Conservation (phyloP, 2,113 vertebrate genomes). For the Circaetus cinerascens region DNA sequence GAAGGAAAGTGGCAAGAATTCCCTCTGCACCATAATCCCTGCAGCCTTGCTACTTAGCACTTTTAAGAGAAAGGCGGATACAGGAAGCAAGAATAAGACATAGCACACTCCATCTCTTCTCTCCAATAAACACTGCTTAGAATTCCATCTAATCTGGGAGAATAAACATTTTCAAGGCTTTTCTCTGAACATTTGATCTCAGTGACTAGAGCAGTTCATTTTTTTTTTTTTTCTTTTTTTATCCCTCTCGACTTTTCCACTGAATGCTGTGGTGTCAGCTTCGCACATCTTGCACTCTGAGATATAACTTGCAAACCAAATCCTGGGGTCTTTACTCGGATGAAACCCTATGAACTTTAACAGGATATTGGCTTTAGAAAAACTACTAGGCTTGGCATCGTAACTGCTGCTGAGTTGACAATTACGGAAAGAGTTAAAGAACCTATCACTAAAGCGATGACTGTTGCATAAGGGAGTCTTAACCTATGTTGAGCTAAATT, state of each 20-base stretch:
- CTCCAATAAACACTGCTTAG: conserved; percentile 16
- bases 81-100: conserved; percentile 40
- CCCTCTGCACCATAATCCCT: conserved; percentile 34
- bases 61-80: not conserved
- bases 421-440: not conserved
- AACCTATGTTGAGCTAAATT: not conserved
- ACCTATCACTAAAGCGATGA: not conserved
- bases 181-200: not conserved
- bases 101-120: conserved; percentile 32
- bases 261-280: not conserved
- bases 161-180: conserved; percentile 40
- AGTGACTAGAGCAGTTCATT: not conserved
- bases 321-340: not conserved
- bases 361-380: not conserved
- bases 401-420: not conserved
- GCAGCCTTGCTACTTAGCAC: conserved; percentile 36
- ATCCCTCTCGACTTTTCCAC: not conserved
- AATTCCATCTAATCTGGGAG: conserved; percentile 4
- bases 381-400: not conserved
- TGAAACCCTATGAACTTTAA: not conserved
- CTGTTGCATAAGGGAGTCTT: not conserved
- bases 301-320: not conserved
- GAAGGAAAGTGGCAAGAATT: conserved; percentile 62
- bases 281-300: not conserved
- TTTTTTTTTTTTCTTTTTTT: not conserved